These are phyloP conservation scores for Micronisus gabar DNA, from an alignment of 2,113 vertebrate species.

Conservation along the genomic window DNA sequence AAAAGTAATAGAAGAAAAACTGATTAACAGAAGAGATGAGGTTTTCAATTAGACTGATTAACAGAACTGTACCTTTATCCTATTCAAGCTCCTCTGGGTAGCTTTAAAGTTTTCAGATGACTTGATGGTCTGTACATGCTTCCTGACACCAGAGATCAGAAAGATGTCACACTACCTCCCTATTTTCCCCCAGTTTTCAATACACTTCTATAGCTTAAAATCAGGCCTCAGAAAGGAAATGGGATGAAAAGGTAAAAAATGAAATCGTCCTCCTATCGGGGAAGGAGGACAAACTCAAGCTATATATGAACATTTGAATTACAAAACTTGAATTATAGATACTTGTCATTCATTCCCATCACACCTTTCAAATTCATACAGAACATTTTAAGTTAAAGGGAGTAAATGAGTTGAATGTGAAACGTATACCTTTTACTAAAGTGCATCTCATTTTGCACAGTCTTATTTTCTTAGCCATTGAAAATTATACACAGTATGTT, in stretches of 20 bases:
- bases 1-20: neutral
- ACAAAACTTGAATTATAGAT: neutral
- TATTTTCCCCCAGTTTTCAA: neutral
- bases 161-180: neutral
- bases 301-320: neutral
- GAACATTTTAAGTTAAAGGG: neutral
- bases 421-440: neutral
- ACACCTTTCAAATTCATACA: neutral
- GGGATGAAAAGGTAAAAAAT: neutral
- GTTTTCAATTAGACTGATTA: neutral
- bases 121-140: neutral
- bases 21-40: neutral
- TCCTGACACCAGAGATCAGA: neutral
- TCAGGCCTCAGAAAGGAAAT: neutral
- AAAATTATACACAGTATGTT: neutral
- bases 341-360: neutral
- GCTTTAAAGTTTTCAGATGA: neutral
- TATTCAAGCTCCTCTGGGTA: neutral
- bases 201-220: neutral
- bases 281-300: neutral
- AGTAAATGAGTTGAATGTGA: neutral
- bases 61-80: neutral
- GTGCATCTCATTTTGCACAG: neutral
- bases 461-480: neutral
- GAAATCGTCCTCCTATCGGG: neutral